A percentile compares a stretch with the other conserved stretches of the same genome.
phyloP scores from a whole-genome alignment of 2,888 invertebrate genomes.

The Tricholauxania praeusta region DNA sequence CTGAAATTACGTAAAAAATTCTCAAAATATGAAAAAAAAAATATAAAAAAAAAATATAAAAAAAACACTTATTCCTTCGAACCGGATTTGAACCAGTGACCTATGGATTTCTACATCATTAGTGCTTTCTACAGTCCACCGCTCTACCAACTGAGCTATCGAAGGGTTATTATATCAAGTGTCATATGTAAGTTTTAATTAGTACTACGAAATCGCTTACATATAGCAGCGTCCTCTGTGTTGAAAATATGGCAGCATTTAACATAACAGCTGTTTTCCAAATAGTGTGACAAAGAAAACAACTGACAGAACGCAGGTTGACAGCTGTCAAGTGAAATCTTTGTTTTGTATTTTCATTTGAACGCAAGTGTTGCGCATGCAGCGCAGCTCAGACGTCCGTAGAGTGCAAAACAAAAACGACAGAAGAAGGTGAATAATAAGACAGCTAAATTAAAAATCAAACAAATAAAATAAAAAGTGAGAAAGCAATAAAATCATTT shows the following conservation, averaged over 20 bases:
- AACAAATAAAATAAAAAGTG: background rate
- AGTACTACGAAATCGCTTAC: no score
- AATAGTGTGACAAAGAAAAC: no score
- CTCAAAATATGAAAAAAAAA: conserved; percentile 25
- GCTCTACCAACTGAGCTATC: conserved; percentile 61
- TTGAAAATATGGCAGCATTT: no score
- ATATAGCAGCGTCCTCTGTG: no score
- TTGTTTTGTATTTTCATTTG: background rate
- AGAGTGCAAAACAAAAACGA: no score
- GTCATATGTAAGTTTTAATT: no score
- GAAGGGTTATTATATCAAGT: conserved; percentile 43
- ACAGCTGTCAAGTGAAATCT: background rate
- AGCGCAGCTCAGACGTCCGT: no score
- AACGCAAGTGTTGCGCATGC: background rate
- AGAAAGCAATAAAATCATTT: conserved; percentile 41
- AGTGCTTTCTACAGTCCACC: conserved; percentile 57
- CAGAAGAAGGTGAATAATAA: conserved; percentile 3
- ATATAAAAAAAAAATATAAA: conserved; percentile 40
- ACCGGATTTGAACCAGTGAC: conserved; percentile 79
- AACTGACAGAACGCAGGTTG: background rate
- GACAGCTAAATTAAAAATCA: conserved; percentile 3
- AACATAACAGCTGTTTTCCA: no score
- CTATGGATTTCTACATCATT: conserved; percentile 70
- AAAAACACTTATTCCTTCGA: conserved; percentile 64
- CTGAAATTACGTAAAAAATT: no score